phyloP scores from a whole-genome alignment of 2,888 invertebrate genomes.

The Orthonychiurus folsomi region DNA sequence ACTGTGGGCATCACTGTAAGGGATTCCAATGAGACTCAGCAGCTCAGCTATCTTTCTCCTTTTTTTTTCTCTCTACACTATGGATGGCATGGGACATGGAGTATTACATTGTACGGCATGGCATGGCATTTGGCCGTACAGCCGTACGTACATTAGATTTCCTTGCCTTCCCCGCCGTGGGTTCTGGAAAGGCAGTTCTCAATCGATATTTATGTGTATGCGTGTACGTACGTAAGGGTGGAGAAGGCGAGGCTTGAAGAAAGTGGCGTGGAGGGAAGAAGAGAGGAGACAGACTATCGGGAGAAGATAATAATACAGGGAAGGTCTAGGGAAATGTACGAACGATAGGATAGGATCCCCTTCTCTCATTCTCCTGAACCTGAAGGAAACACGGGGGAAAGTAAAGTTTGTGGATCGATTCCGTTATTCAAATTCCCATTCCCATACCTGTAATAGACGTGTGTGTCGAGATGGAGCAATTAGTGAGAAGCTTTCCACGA shows the following conservation, averaged over 20 bases:
- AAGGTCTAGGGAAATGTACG: too few species aligned
- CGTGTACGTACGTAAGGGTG: background rate
- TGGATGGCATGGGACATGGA: too few species aligned
- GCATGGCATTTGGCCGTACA: background rate
- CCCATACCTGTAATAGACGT: conserved; percentile 12
- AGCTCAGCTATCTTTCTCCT: background rate
- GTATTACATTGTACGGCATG: background rate
- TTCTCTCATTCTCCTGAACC: background rate
- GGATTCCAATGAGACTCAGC: background rate
- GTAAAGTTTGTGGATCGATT: conserved; percentile 7
- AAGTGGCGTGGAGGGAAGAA: background rate
- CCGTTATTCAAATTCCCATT: conserved; percentile 13
- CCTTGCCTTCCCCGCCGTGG: background rate
- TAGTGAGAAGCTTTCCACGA: background rate
- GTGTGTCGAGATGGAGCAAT: conserved; percentile 12
- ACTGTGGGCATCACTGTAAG: too few species aligned
- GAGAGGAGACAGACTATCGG: background rate
- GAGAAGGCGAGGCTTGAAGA: background rate
- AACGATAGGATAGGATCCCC: conserved; percentile 1
- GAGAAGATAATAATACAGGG: background rate
- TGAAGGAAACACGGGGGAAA: background rate
- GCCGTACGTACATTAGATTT: background rate
- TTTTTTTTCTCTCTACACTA: too few species aligned
- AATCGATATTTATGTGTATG: background rate
- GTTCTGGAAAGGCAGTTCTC: too few species aligned